A percentile compares a stretch with the other conserved stretches of the same genome.
phyloP scores from a whole-genome alignment of 2,888 invertebrate species.

The Ligdia adustata region DNA sequence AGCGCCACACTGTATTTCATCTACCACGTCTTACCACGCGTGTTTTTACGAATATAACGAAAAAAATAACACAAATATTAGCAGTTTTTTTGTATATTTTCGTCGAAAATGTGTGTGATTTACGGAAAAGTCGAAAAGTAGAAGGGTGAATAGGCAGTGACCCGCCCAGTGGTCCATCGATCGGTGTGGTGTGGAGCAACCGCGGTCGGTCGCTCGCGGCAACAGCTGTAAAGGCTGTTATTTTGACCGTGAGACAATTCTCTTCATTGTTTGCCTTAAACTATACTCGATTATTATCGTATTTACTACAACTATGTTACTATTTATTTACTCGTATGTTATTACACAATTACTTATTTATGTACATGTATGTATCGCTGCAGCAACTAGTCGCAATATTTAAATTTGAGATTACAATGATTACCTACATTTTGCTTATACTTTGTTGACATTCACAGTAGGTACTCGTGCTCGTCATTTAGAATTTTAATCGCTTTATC shows the following conservation, averaged over 20 bases:
- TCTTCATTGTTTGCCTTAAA: constrained; percentile 47
- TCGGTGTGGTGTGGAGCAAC: constrained; percentile 57
- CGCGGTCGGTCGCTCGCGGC: constrained; percentile 58
- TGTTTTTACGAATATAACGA: background rate
- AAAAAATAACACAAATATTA: background rate
- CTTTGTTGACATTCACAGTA: constrained; percentile 12
- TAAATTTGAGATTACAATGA: too few species aligned
- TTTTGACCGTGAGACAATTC: constrained; percentile 78
- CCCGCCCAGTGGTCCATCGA: constrained; percentile 53
- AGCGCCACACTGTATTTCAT: constrained; percentile 61
- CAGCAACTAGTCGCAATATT: constrained; percentile 18
- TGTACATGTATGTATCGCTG: constrained; percentile 22
- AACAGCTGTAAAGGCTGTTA: constrained; percentile 76
- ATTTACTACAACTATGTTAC: constrained; percentile 14
- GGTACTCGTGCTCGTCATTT: constrained; percentile 17
- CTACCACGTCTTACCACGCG: constrained; percentile 33
- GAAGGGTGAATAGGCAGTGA: constrained; percentile 26
- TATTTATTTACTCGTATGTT: constrained; percentile 16
- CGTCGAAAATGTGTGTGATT: background rate
- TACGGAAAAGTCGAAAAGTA: background rate
- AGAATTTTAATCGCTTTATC: constrained; percentile 26
- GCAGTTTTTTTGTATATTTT: constrained; percentile 13
- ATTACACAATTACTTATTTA: constrained; percentile 9
- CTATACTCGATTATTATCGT: constrained; percentile 23
- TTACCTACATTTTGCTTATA: constrained; percentile 13